Conservation (phyloP, 2,113 vertebrate genomes). For the Festucalex cinctus region DNA sequence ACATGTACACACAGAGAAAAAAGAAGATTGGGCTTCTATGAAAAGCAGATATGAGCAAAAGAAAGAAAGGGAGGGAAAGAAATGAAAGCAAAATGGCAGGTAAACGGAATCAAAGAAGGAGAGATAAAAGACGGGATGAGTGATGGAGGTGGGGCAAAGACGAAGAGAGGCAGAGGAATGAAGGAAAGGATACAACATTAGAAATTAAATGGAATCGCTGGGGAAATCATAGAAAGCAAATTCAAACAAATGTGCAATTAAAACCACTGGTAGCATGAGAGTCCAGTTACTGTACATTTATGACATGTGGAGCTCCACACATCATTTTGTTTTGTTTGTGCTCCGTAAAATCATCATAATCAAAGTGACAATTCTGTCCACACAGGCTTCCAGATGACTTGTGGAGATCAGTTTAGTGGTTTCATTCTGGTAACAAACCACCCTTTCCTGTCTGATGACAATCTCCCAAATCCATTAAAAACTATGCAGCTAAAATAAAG, state of each 20-base stretch:
- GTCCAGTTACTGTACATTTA: not conserved
- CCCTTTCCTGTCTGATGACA: no score
- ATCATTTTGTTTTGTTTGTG: not conserved
- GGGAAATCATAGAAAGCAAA: not conserved
- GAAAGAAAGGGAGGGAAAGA: constrained; percentile 1
- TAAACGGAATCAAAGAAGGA: constrained; percentile 9
- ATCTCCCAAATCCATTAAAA: no score
- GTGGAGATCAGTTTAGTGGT: not conserved
- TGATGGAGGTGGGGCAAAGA: constrained; percentile 1
- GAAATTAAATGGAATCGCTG: not conserved
- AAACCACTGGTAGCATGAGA: not conserved
- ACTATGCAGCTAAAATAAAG: no score
- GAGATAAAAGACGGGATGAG: not conserved
- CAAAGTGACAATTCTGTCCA: not conserved
- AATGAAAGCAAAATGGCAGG: constrained; percentile 15
- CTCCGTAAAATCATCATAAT: not conserved
- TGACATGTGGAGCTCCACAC: not conserved
- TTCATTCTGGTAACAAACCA: no score
- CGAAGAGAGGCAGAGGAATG: not conserved
- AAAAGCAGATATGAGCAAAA: constrained; percentile 12
- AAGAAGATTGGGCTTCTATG: constrained; percentile 17
- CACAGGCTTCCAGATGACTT: not conserved
- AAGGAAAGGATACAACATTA: not conserved
- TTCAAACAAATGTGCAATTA: not conserved
- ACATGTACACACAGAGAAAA: constrained; percentile 1